Evolutionary conservation across 2,797 vertebrate genomes (phyloP).

Genomic region (Trichosurus vulpecula): DNA sequence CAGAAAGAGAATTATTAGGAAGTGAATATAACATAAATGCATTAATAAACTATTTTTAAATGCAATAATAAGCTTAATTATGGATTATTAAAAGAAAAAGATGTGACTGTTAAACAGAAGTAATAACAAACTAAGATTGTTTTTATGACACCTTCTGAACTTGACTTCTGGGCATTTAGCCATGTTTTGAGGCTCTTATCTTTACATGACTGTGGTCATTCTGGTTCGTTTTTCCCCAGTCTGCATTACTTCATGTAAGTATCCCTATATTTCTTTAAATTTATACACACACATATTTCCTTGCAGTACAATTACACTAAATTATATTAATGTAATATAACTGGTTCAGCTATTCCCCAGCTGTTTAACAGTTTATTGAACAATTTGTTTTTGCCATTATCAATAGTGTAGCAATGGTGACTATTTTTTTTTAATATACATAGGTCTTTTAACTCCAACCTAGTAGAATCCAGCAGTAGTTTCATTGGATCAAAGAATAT

Average conservation of each 20-base stretch:
- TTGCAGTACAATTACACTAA: neutral
- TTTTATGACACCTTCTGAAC: neutral
- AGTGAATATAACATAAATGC: neutral
- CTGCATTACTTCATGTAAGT: neutral
- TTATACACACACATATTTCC: too few relatives aligned
- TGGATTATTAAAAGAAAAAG: neutral
- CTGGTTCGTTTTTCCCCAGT: neutral
- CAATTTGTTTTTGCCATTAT: neutral
- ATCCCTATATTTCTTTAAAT: neutral
- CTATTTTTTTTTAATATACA: neutral
- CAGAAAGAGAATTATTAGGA: neutral
- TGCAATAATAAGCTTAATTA: neutral
- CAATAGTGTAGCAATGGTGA: neutral
- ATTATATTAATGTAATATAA: neutral
- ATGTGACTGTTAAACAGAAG: neutral
- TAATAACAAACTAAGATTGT: neutral
- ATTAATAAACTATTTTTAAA: neutral
- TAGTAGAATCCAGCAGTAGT: neutral
- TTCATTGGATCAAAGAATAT: neutral
- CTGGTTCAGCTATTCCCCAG: neutral
- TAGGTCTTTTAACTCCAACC: neutral
- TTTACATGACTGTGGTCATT: neutral
- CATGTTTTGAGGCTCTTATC: neutral
- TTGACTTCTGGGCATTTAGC: neutral
- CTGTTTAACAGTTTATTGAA: neutral